Conservation (phyloP, 92 coral and sea anemone species). For the Bergia puertoricense region DNA sequence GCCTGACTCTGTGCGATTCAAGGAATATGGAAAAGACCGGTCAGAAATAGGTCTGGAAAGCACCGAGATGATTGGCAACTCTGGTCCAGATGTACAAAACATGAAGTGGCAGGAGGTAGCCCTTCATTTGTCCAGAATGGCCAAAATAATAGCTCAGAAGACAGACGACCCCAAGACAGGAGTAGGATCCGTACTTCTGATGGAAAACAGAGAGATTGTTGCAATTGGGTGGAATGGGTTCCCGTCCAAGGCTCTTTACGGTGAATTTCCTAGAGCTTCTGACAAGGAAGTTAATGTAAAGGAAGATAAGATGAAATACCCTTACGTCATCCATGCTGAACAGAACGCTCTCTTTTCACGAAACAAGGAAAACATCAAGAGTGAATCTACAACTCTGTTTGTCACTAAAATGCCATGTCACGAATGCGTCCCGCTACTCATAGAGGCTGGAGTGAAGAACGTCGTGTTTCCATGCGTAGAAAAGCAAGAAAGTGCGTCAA, state of each 20-base stretch:
- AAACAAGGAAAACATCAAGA: slow-evolving; percentile 55
- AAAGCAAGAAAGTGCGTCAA: neutral
- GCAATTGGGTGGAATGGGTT: slow-evolving; percentile 92
- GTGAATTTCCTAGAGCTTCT: slow-evolving; percentile 85
- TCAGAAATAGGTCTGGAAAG: neutral
- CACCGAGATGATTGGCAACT: neutral
- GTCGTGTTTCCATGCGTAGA: slow-evolving; percentile 41
- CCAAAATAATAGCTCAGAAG: slow-evolving; percentile 70
- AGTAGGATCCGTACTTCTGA: slow-evolving; percentile 80
- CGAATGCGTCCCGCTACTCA: slow-evolving; percentile 74
- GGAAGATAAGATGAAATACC: slow-evolving; percentile 18
- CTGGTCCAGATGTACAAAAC: neutral
- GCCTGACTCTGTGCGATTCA: neutral
- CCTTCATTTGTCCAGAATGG: slow-evolving; percentile 55
- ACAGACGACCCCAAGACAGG: slow-evolving; percentile 87
- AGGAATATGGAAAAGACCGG: neutral
- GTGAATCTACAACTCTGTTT: slow-evolving; percentile 61
- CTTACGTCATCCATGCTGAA: slow-evolving; percentile 81
- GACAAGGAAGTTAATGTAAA: slow-evolving; percentile 5
- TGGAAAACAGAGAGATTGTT: slow-evolving; percentile 56
- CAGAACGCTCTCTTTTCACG: slow-evolving; percentile 79
- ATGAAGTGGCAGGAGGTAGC: slow-evolving; percentile 51
- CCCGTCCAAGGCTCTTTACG: slow-evolving; percentile 81
- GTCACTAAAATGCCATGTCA: slow-evolving; percentile 78
- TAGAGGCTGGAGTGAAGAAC: slow-evolving; percentile 62